Evolutionary conservation across 2,797 vertebrate genomes (phyloP).

Genomic region (Enteromius unitaeniatus): DNA sequence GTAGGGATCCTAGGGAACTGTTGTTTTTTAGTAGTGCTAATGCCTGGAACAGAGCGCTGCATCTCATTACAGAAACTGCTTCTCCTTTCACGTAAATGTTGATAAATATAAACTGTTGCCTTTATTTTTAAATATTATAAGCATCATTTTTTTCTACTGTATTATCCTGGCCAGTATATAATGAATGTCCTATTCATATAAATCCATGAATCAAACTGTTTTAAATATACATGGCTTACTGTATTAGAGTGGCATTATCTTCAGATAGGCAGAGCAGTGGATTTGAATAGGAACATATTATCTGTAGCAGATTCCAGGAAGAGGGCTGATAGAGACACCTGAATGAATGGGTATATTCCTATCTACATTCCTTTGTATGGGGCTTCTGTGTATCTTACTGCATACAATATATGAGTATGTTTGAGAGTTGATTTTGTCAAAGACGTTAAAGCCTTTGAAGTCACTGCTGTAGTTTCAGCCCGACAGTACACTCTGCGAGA

Average conservation of each 20-base stretch:
- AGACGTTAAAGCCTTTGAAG: neutral
- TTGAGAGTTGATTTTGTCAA: neutral
- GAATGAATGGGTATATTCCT: neutral
- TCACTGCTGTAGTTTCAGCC: neutral
- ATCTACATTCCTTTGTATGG: neutral
- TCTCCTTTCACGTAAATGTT: neutral
- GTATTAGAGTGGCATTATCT: neutral
- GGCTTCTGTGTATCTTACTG: neutral
- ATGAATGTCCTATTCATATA: neutral
- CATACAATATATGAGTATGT: neutral
- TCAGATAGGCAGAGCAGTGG: neutral
- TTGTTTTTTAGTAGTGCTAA: neutral
- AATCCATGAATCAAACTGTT: constrained; percentile 16
- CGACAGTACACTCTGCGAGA: constrained; percentile 49
- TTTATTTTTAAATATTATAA: neutral
- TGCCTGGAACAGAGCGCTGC: neutral
- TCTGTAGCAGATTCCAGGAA: constrained; percentile 19
- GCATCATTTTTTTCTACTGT: neutral
- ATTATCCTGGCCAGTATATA: neutral
- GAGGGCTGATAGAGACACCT: neutral
- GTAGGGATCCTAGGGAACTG: neutral
- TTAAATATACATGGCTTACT: constrained; percentile 5
- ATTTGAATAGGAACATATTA: constrained; percentile 46
- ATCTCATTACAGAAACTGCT: neutral
- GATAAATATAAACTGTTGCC: neutral